phyloP scores from a whole-genome alignment of 1,140 invertebrate species.

The Microplitis demolitor region DNA sequence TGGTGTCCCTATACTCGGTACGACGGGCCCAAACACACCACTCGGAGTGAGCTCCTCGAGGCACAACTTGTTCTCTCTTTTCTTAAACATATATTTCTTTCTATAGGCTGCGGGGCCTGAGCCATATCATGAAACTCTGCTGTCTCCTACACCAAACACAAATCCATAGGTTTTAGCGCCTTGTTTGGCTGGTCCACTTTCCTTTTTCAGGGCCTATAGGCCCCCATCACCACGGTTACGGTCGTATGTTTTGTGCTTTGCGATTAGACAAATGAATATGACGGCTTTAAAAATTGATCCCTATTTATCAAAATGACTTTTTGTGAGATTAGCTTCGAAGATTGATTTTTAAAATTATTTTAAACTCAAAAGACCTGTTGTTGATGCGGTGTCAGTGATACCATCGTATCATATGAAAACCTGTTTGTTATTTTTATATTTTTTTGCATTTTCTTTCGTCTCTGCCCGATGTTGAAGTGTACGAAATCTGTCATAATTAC shows the following conservation, averaged over 20 bases:
- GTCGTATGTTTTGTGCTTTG: too few relatives aligned
- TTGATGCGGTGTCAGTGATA: not conserved
- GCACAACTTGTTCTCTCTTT: not conserved
- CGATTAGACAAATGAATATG: not conserved
- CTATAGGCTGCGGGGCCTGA: not conserved
- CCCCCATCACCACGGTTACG: too few relatives aligned
- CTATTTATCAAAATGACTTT: not conserved
- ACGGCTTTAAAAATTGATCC: slow-evolving; percentile 2
- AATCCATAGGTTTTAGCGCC: not conserved
- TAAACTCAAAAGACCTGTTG: not conserved
- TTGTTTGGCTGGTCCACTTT: slow-evolving; percentile 12
- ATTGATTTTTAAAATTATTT: slow-evolving; percentile 5
- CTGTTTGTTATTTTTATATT: too few relatives aligned
- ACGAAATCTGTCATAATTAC: too few relatives aligned
- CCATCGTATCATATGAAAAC: too few relatives aligned
- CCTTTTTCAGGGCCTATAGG: not conserved
- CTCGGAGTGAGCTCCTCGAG: slow-evolving; percentile 2
- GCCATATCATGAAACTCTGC: not conserved
- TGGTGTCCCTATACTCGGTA: not conserved
- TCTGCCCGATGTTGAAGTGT: too few relatives aligned
- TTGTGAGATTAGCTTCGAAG: not conserved
- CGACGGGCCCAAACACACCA: slow-evolving; percentile 13
- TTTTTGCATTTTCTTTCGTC: too few relatives aligned
- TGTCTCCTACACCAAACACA: not conserved
- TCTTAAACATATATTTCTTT: slow-evolving; percentile 1